phyloP scores from a whole-genome alignment of 2,888 invertebrate genomes.

The Epirrhoe tristata region DNA sequence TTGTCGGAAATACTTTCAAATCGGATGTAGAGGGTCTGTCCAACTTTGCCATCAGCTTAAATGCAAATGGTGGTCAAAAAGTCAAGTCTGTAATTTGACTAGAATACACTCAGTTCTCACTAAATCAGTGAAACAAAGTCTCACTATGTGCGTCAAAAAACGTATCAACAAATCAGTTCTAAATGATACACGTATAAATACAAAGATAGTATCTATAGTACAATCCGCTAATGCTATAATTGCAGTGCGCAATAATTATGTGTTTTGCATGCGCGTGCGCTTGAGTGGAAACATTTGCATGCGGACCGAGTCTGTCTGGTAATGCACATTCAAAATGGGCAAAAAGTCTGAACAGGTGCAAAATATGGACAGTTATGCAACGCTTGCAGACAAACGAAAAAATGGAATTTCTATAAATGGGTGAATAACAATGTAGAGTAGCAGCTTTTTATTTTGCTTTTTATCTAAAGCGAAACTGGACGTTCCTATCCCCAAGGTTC shows the following conservation, averaged over 20 bases:
- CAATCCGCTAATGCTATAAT: slow-evolving; percentile 33
- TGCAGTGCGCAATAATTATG: slow-evolving; percentile 29
- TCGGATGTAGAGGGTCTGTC: no score
- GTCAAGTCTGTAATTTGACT: no score
- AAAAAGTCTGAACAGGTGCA: slow-evolving; percentile 16
- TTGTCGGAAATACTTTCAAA: no score
- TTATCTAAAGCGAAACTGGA: no score
- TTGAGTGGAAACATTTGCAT: slow-evolving; percentile 26
- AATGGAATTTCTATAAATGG: neutral
- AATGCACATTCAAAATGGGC: slow-evolving; percentile 14
- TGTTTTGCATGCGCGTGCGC: slow-evolving; percentile 29
- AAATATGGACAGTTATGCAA: slow-evolving; percentile 15
- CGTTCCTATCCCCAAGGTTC: no score
- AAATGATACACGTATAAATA: slow-evolving; percentile 29
- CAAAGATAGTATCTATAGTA: slow-evolving; percentile 28
- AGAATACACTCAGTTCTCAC: no score
- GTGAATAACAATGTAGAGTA: neutral
- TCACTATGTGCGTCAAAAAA: slow-evolving; percentile 4
- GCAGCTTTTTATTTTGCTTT: no score
- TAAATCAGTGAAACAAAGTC: no score
- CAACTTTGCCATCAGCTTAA: no score
- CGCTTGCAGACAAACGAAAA: neutral
- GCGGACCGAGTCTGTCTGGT: slow-evolving; percentile 8
- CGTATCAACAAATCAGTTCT: slow-evolving; percentile 24
- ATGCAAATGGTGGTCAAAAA: no score